Evolutionary conservation across 2,888 invertebrate genomes (phyloP), one percentile per base, ranked within the genome.

Genomic region (Trissolcus japonicus): DNA sequence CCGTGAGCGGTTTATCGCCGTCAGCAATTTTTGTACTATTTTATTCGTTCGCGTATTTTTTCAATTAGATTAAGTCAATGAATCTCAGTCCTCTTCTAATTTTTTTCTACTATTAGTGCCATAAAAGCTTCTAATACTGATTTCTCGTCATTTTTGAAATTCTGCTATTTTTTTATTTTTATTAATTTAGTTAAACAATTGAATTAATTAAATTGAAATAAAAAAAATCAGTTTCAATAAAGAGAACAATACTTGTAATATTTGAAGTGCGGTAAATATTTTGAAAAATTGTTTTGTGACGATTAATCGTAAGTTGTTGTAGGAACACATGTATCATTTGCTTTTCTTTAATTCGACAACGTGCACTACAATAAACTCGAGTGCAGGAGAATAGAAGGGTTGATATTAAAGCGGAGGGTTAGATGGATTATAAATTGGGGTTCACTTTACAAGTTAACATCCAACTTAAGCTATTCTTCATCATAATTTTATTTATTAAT

Each of bases 21-120:
- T 79, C 79, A 79, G 79, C 79, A 74, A 74, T 75, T 79, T 79
- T 63, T 77, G 53, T 76, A 76, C 66, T 71, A 56, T 76, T 76
- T 71, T 71, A 29, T 71, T 56, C 61, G 56, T 53, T 54, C 51
- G 16, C 51, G 21, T 54, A 40, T 65, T 75, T 75, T 68, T 75
- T 75, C 63, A 69, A 50, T 69, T 69, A 65, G 65, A 65, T 65
- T 76, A 76, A 68, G 69, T 60, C 25, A 76, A 65, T 65, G 69
- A 76, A 48, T 62, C 25, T 35, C 35, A 35, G 6, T 35, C 35
- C 35, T 35, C 35, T 11, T 35, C 35, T 35, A 35, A 35, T 35
- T 35, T 35, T 29, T 35, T 35, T 35, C 35, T 35, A 35, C 35
- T 35, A 35, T 35, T 35, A 35, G 35, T 35, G 2, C 51, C 14